Conservation (phyloP, 1,140 invertebrate species). For the Mactra quadrangularis region DNA sequence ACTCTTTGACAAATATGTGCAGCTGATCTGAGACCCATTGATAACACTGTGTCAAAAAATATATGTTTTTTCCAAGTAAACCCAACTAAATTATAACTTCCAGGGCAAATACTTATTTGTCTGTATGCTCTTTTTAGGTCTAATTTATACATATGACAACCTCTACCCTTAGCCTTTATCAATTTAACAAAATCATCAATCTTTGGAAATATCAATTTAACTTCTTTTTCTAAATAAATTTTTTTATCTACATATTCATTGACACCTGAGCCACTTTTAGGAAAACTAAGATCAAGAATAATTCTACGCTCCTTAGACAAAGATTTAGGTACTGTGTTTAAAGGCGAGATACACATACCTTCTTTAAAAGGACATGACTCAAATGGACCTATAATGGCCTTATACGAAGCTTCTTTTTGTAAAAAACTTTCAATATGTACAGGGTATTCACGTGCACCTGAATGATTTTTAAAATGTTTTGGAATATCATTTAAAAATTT, state of each 20-base stretch:
- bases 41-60: too few species aligned
- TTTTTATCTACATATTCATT: constrained; percentile 34
- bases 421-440: neutral
- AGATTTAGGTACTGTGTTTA: constrained; percentile 27
- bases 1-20: too few species aligned
- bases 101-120: constrained; percentile 40
- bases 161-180: constrained; percentile 14
- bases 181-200: too few species aligned
- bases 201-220: neutral
- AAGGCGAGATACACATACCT: constrained; percentile 20
- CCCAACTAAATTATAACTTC: constrained; percentile 17
- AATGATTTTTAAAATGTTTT: constrained; percentile 45
- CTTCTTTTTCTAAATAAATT: constrained; percentile 4
- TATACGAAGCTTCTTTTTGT: constrained; percentile 9
- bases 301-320: neutral
- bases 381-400: constrained; percentile 34
- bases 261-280: neutral
- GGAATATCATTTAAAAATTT: too few species aligned
- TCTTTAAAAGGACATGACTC: neutral
- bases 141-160: constrained; percentile 20
- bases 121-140: constrained; percentile 13
- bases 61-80: constrained; percentile 22
- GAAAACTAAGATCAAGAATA: constrained; percentile 29
- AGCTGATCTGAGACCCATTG: too few species aligned
- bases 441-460: neutral